Base-by-base conservation (phyloP, 2,113 vertebrate genomes). In the Tetrax tetrax region DNA sequence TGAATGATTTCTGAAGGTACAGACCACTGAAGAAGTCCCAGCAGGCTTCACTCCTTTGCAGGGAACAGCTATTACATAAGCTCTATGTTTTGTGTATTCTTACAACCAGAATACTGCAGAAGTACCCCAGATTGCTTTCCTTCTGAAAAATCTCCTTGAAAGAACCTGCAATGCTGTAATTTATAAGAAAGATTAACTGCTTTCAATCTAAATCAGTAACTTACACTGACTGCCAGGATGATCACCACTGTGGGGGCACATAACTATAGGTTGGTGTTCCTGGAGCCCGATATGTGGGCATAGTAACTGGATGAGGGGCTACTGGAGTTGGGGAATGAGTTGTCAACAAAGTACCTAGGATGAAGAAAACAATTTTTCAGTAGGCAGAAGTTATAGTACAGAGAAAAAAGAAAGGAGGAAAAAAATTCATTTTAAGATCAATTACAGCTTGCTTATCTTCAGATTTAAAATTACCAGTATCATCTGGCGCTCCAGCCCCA, bases 221-320 rank as follows among this genome's bases (percentile, higher is more conserved):
- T 98, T 98, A 99, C 99, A 91, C 97, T 98, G 98, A 91, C 97
- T 98, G 98, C 97, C 97, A 97, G 95, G 95, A 94, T 94, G 96
- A 98, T 99, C 99, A 99, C 99, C 99, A 99, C 97, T 99, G 99
- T 22, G 99, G 98, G 97, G 99, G 98, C 97, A 99, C 99, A 83
- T 99, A 99, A 98, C 99, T 99, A 99, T 99, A 99, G 95, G 99
- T 99, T 97, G 99, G 99, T 57, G 99, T 99, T 97, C 99, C 99
- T 87, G 99, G 98, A 79, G 98, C 97, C 98, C 99, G 98, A 91
- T 99, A 99, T 3, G 99, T 98, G 97, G 99, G 99, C 98, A 99
- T 99, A 66, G 99, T 98, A 94, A 99, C 99, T 51, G 97, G 99
- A 97, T 99, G 99, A 80, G 99, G 98, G 88, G 98, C 98, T 54